Evolutionary conservation across 2,113 vertebrate species (phyloP).

Genomic region (Caloenas nicobarica): DNA sequence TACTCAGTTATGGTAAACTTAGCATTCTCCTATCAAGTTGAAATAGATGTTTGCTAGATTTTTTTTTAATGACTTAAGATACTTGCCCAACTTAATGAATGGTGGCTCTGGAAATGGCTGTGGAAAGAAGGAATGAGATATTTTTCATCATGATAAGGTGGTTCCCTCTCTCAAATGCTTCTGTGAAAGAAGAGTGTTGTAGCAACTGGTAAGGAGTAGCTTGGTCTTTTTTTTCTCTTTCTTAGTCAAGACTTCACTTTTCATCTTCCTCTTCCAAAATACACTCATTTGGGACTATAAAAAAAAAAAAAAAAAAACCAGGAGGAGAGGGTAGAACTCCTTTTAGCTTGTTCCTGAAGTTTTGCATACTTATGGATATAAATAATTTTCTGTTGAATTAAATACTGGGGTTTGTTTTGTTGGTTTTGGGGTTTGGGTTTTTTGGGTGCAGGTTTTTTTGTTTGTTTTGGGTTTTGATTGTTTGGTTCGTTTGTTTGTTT

Average conservation of each 20-base stretch:
- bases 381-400: background rate
- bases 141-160: background rate
- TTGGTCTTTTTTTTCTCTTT: background rate
- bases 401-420: background rate
- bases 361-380: background rate
- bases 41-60: background rate
- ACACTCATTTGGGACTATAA: fast-evolving
- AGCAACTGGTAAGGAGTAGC: background rate
- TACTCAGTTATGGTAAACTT: background rate
- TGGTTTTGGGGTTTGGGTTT: background rate
- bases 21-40: background rate
- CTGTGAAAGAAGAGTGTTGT: background rate
- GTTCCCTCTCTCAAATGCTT: background rate
- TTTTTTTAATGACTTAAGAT: background rate
- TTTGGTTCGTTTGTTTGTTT: background rate
- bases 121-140: background rate
- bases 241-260: background rate
- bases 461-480: background rate
- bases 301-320: background rate
- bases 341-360: background rate
- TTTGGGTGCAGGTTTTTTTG: too few relatives aligned
- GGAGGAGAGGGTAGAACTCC: fast-evolving
- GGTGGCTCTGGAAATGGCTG: background rate
- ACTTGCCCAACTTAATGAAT: background rate
- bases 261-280: background rate